These are phyloP conservation scores for Ctenopoma kingsleyae DNA, from an alignment of 2,797 vertebrate genomes.

Conservation along the genomic window DNA sequence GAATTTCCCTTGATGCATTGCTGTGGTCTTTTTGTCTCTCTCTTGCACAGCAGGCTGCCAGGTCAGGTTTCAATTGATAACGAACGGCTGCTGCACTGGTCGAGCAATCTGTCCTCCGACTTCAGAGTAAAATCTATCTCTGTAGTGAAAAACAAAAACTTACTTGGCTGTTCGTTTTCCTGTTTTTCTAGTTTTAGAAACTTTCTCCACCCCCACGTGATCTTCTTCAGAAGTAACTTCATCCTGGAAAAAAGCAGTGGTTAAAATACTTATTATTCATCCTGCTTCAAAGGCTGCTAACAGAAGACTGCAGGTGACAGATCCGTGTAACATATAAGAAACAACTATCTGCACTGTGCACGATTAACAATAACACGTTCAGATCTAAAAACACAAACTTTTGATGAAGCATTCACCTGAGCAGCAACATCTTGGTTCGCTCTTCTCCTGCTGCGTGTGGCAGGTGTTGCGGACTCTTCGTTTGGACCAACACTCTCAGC, in stretches of 20 bases:
- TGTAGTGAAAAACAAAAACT: conserved; percentile 9
- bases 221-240: conserved; percentile 72
- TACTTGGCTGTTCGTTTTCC: conserved; percentile 84
- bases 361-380: no score
- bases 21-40: no score
- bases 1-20: no score
- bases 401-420: conserved; percentile 44
- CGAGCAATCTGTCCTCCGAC: no score
- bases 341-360: no score
- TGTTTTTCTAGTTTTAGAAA: conserved; percentile 79
- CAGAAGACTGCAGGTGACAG: no score
- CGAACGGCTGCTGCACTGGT: no score
- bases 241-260: conserved; percentile 73
- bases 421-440: conserved; percentile 48
- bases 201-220: conserved; percentile 57
- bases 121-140: neutral
- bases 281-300: no score
- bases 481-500: conserved; percentile 69
- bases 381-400: conserved; percentile 2
- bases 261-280: neutral
- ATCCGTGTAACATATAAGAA: no score
- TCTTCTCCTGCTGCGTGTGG: conserved; percentile 85
- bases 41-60: no score
- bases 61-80: no score
- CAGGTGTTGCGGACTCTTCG: conserved; percentile 74